Base-by-base conservation (phyloP, 2,888 invertebrate genomes). In the Synanthedon formicaeformis region DNA sequence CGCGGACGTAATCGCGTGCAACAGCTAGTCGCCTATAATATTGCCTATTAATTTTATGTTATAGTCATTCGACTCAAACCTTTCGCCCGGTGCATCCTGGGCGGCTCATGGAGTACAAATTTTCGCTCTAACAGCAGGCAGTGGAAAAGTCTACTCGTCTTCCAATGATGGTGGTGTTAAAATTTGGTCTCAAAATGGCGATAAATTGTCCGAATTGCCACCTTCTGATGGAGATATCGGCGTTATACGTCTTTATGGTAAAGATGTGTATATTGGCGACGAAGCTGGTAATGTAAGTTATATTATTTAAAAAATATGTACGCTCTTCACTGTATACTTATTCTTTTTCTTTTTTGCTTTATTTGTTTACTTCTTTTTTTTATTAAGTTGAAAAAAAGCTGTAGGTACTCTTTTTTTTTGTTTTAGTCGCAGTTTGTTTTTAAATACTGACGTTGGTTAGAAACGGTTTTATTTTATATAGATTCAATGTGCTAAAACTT, bases 141-240 rank as follows among this genome's bases (percentile, higher is more conserved):
- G 83, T 14, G 82, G 85, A 40, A 65, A 65, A 23, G 82, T 89
- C 6, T 92, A 90, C 69, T 90, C 92, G 1, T 85, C 90, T 48
- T 92, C 92, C 2, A 91, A 91, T 57, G 92, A 92, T 61, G 90
- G 90, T 3, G 89, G 89, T 4, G 82, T 92, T 18, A 88, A 88
- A 63, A 79, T 89, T 2, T 92, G 91, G 90, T 78, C 85, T 14
- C 56, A 60, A 2, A 60, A 71, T 14, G 85, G 87, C 12, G 69
- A 78, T 27, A 83, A 80, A 62, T 57, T 81, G 13, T 55, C 67
- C 2, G 81, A 85, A 53, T 59, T 84, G 23, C 67, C 72, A 2
- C 63, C 86, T 8, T 74, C 82, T 5, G 89, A 82, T 1, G 79
- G 73, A 4, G 87, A 89, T 50, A 65, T 88, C 40, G 75, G 71